These are phyloP conservation scores for Acrocephalus arundinaceus DNA, from an alignment of 2,113 vertebrate genomes.

Conservation along the genomic window DNA sequence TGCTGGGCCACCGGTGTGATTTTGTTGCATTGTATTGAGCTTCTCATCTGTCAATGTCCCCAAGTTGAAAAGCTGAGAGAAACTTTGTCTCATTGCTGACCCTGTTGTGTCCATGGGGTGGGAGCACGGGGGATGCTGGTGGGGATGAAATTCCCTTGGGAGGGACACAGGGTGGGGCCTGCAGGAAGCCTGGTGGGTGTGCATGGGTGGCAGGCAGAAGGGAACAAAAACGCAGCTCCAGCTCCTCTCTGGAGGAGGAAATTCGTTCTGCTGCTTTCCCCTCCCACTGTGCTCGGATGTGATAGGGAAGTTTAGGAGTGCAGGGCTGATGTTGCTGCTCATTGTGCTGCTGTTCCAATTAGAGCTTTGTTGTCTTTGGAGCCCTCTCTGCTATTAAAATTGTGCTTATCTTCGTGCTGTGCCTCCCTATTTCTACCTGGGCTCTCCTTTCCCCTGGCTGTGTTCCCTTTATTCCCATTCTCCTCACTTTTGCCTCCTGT, in stretches of 20 bases:
- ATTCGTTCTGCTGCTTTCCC: background rate
- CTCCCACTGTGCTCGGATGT: background rate
- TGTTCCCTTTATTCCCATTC: background rate
- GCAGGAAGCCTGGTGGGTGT: background rate
- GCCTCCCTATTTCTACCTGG: background rate
- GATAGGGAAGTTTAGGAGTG: background rate
- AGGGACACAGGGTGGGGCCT: background rate
- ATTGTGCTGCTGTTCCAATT: background rate
- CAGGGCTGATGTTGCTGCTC: background rate
- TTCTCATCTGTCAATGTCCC: background rate
- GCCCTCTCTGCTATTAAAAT: background rate
- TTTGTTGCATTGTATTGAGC: background rate
- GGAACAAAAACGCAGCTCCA: background rate
- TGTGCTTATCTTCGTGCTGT: background rate
- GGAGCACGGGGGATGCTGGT: background rate
- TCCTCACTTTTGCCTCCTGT: background rate
- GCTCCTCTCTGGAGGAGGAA: background rate
- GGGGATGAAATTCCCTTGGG: background rate
- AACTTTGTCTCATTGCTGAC: too few relatives aligned
- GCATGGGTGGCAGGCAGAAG: background rate
- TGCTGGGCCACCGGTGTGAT: background rate
- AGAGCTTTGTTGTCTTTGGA: background rate
- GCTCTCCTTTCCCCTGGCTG: background rate
- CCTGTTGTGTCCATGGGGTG: background rate
- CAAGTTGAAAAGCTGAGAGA: background rate